Conservation (phyloP, 2,113 vertebrate species). For the Odontesthes bonariensis region DNA sequence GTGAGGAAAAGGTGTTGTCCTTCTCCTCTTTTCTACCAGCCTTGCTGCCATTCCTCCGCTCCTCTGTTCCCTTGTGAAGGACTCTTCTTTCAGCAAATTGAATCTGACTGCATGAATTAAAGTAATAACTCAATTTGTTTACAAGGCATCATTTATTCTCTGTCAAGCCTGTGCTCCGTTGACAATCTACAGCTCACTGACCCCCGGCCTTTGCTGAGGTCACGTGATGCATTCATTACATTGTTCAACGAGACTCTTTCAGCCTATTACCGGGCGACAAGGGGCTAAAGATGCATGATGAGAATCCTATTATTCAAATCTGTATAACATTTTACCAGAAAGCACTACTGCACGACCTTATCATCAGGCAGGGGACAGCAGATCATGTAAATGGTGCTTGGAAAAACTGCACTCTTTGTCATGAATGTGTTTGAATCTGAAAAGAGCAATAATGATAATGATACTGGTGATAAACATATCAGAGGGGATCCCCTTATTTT, state of each 20-base stretch:
- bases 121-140: constrained; percentile 85
- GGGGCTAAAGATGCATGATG: constrained; percentile 75
- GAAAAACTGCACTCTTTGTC: constrained; percentile 10
- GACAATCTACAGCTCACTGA: constrained; percentile 71
- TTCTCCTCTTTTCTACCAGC: constrained; percentile 28
- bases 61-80: constrained; percentile 67
- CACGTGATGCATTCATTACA: constrained; percentile 76
- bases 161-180: constrained; percentile 76
- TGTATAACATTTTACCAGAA: constrained; percentile 48
- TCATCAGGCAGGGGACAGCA: constrained; percentile 35
- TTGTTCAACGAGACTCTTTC: constrained; percentile 62
- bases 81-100: constrained; percentile 74
- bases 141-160: constrained; percentile 83
- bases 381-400: constrained; percentile 51
- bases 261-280: constrained; percentile 71
- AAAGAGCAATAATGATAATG: constrained; percentile 7
- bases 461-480: background rate
- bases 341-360: constrained; percentile 65
- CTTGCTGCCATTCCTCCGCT: constrained; percentile 49
- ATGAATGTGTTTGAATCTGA: constrained; percentile 28
- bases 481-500: background rate
- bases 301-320: constrained; percentile 73
- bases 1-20: constrained; percentile 38
- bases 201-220: constrained; percentile 76
- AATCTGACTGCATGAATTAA: constrained; percentile 86